phyloP scores from a whole-genome alignment of 1,140 invertebrate genomes.

The Diplogasteroides magnus region DNA sequence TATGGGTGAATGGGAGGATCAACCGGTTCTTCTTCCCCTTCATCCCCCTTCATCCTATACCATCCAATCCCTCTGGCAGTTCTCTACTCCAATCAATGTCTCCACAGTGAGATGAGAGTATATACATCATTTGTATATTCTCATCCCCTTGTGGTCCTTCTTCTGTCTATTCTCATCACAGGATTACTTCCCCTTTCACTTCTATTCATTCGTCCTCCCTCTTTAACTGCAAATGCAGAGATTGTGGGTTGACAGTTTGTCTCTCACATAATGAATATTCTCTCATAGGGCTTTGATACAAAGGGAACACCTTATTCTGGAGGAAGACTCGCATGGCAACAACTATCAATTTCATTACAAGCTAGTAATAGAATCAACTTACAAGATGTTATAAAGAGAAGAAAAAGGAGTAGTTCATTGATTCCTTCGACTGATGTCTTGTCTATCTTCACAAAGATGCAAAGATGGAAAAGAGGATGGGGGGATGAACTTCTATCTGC shows the following conservation, averaged over 20 bases:
- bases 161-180: conserved; percentile 24
- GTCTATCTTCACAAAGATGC: background rate
- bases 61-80: background rate
- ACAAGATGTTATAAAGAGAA: too few relatives aligned
- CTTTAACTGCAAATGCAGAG: conserved; percentile 42
- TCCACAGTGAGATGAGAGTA: conserved; percentile 12
- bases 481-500: conserved; percentile 50
- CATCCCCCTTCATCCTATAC: background rate
- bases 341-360: conserved; percentile 39
- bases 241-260: too few relatives aligned
- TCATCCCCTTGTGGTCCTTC: conserved; percentile 8
- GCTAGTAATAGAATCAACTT: conserved; percentile 40
- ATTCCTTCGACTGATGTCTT: background rate
- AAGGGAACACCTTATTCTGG: conserved; percentile 43
- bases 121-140: conserved; percentile 24
- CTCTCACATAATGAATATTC: background rate
- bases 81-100: conserved; percentile 19
- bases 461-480: conserved; percentile 29
- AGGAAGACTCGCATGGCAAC: conserved; percentile 45
- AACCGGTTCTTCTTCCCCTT: conserved; percentile 1
- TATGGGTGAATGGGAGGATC: background rate
- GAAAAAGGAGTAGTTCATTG: conserved; percentile 13
- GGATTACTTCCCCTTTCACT: conserved; percentile 29
- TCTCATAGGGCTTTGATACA: conserved; percentile 51
- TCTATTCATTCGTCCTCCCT: conserved; percentile 33